Evolutionary conservation across 2,888 invertebrate genomes (phyloP).

Genomic region (Lobophora halterata): DNA sequence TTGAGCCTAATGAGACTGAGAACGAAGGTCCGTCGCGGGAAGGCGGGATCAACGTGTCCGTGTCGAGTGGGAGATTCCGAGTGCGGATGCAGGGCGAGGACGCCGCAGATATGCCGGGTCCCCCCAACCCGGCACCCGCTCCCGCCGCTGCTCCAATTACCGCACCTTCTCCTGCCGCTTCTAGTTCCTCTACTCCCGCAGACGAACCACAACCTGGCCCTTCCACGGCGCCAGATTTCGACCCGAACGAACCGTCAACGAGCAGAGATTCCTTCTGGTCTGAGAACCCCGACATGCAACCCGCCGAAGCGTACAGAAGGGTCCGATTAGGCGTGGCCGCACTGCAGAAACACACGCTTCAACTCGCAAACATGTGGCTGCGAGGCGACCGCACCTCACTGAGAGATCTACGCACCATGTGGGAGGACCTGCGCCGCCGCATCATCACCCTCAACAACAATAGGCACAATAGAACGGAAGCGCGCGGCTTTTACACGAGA

Average conservation of each 20-base stretch:
- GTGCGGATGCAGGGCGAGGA: slow-evolving; percentile 50
- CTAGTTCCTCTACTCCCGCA: slow-evolving; percentile 1
- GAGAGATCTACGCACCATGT: slow-evolving; percentile 82
- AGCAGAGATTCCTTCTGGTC: slow-evolving; percentile 60
- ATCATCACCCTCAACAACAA: slow-evolving; percentile 78
- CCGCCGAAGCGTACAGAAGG: slow-evolving; percentile 65
- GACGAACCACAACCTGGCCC: slow-evolving; percentile 10
- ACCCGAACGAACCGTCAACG: slow-evolving; percentile 53
- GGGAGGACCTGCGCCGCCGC: slow-evolving; percentile 82
- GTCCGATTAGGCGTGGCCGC: slow-evolving; percentile 62
- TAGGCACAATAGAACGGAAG: slow-evolving; percentile 53
- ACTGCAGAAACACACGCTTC: slow-evolving; percentile 61
- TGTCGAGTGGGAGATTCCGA: slow-evolving; percentile 57
- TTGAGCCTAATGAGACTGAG: slow-evolving; percentile 24
- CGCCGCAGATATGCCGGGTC: slow-evolving; percentile 1
- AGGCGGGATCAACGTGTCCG: slow-evolving; percentile 31
- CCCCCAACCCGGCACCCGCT: background rate
- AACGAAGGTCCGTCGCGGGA: slow-evolving; percentile 12
- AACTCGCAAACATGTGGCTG: slow-evolving; percentile 65
- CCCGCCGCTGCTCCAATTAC: background rate
- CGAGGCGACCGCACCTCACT: slow-evolving; percentile 67
- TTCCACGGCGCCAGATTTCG: slow-evolving; percentile 17
- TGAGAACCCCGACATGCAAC: slow-evolving; percentile 46
- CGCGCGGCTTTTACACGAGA: slow-evolving; percentile 64
- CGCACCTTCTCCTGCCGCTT: background rate